phyloP scores from a whole-genome alignment of 2,888 invertebrate species.

The Drosophila macrospina region DNA sequence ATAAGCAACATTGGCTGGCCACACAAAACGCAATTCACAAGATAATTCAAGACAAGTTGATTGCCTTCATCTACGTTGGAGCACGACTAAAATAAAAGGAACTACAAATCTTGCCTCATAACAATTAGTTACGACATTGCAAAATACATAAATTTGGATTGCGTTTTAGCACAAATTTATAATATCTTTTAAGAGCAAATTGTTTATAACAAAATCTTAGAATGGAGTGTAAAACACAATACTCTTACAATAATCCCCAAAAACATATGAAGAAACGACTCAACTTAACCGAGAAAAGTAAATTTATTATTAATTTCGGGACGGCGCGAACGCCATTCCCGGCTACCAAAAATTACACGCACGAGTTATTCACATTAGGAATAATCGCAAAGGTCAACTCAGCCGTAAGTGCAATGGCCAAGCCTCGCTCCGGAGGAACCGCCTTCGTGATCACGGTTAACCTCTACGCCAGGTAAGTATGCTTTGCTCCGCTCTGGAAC shows the following conservation, averaged over 20 bases:
- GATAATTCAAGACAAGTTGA: not conserved
- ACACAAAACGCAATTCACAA: not conserved
- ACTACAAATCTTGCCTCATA: not conserved
- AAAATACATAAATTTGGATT: not conserved
- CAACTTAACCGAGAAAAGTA: rapidly evolving
- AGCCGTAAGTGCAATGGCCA: slow-evolving; percentile 72
- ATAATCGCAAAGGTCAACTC: slow-evolving; percentile 79
- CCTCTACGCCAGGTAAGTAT: slow-evolving; percentile 77
- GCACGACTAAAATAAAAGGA: slow-evolving; percentile 2
- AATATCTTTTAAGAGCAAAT: not conserved
- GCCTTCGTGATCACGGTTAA: slow-evolving; percentile 78
- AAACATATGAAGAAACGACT: too few relatives aligned
- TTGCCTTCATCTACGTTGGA: slow-evolving; percentile 7
- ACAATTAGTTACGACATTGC: slow-evolving; percentile 5
- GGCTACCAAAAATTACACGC: slow-evolving; percentile 78
- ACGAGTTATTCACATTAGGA: slow-evolving; percentile 79
- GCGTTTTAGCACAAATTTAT: not conserved
- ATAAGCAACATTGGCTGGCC: not conserved
- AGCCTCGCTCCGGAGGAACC: slow-evolving; percentile 77
- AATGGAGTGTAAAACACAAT: too few relatives aligned
- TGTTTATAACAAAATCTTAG: not conserved
- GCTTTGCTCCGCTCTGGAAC: slow-evolving; percentile 32
- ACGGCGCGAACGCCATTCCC: slow-evolving; percentile 77
- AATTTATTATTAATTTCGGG: slow-evolving; percentile 60
- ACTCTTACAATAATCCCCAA: too few relatives aligned